phyloP scores from a whole-genome alignment of 2,888 invertebrate genomes.

The Cylindroiulus punctatus region DNA sequence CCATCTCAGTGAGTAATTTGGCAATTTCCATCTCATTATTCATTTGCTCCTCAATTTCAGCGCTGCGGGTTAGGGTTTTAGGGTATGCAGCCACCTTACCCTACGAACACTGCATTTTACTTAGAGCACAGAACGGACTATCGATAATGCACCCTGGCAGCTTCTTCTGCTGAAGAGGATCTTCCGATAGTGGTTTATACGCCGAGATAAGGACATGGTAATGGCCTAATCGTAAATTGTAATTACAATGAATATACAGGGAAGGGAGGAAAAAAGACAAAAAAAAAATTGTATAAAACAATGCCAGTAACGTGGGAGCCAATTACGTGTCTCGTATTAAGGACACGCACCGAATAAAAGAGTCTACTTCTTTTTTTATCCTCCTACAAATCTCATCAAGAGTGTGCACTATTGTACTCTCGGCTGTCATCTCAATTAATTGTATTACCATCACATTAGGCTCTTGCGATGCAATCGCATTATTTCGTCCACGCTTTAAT shows the following conservation, averaged over 20 bases:
- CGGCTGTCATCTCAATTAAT: slow-evolving; percentile 20
- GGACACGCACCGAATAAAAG: not conserved
- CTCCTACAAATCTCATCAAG: not conserved
- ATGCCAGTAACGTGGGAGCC: slow-evolving; percentile 4
- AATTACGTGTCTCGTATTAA: slow-evolving; percentile 3
- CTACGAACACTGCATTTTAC: not conserved
- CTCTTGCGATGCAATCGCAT: not conserved
- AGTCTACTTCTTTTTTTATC: not conserved
- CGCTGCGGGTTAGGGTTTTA: not conserved
- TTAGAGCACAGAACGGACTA: not conserved
- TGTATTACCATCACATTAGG: slow-evolving; percentile 29
- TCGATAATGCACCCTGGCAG: slow-evolving; percentile 15
- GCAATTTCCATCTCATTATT: slow-evolving; percentile 42
- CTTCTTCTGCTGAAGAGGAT: not conserved
- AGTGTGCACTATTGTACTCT: not conserved
- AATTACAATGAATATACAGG: slow-evolving; percentile 16
- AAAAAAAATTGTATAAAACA: slow-evolving; percentile 2
- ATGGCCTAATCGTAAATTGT: slow-evolving; percentile 20
- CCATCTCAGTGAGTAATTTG: slow-evolving; percentile 24
- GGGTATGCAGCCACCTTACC: not conserved
- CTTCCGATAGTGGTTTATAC: slow-evolving; percentile 1
- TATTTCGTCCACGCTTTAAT: not conserved
- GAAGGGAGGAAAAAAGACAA: not conserved
- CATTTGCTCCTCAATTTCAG: slow-evolving; percentile 37
- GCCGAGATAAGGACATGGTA: slow-evolving; percentile 9